Conservation (phyloP, 2,113 vertebrate species). For the Calidris pugnax region DNA sequence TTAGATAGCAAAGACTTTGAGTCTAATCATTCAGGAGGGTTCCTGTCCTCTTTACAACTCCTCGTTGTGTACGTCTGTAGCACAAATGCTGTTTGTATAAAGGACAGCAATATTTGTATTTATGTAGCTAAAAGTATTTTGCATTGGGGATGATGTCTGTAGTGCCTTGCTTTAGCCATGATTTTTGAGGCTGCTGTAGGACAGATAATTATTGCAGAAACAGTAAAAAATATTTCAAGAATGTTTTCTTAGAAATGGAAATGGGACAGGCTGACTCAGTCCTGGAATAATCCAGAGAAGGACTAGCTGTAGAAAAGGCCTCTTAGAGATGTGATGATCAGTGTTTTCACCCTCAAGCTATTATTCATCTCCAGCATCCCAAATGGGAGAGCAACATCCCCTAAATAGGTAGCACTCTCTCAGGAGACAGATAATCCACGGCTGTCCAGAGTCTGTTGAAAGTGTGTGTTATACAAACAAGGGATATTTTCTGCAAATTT, state of each 20-base stretch:
- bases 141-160: background rate
- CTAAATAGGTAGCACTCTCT: background rate
- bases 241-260: background rate
- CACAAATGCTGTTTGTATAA: background rate
- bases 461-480: rapidly evolving
- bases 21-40: background rate
- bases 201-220: background rate
- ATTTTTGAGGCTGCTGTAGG: background rate
- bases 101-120: background rate
- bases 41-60: background rate
- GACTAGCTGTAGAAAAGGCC: background rate
- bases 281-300: background rate
- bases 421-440: background rate
- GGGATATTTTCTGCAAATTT: background rate
- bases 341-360: background rate
- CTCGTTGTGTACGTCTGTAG: background rate
- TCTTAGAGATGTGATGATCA: background rate
- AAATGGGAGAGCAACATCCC: background rate
- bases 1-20: conserved; percentile 21
- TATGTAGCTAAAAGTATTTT: background rate
- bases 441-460: background rate
- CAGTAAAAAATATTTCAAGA: background rate
- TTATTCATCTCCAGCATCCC: background rate
- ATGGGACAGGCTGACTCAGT: background rate
- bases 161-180: background rate